These are phyloP conservation scores for Simalia tracyae DNA, from an alignment of 2,797 vertebrate species.

Conservation along the genomic window DNA sequence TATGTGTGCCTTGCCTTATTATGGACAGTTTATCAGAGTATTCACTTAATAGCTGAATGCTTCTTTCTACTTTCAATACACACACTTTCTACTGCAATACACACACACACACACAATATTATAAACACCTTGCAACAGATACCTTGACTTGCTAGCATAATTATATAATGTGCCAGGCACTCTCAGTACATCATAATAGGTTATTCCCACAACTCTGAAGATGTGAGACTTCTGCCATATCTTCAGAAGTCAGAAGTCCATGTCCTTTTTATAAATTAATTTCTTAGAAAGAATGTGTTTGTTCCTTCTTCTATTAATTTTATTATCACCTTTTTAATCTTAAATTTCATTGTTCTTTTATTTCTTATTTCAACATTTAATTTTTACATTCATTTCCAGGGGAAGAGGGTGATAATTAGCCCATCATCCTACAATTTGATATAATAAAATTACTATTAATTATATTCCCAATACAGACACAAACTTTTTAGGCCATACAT, in stretches of 20 bases:
- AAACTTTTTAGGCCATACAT: slow-evolving; percentile 29
- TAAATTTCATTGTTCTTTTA: slow-evolving; percentile 26
- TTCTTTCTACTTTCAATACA: neutral
- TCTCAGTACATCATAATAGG: neutral
- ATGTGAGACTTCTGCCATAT: neutral
- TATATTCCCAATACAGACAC: neutral
- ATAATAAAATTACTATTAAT: slow-evolving; percentile 41
- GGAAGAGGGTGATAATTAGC: neutral
- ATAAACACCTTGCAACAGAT: neutral
- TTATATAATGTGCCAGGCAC: neutral
- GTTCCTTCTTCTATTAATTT: neutral
- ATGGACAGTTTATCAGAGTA: neutral
- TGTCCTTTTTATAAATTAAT: neutral
- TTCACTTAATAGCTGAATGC: neutral
- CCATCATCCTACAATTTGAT: slow-evolving; percentile 26
- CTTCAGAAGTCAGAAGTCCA: neutral
- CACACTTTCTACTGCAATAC: too few relatives aligned
- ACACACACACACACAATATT: neutral
- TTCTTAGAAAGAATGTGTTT: neutral
- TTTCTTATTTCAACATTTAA: neutral
- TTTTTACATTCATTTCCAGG: neutral
- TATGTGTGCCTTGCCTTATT: neutral
- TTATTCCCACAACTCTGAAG: neutral
- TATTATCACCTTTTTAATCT: neutral
- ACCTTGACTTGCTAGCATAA: neutral